A percentile compares a stretch with the other conserved stretches of the same genome.
These are phyloP conservation scores for Euspilapteryx auroguttella DNA, from an alignment of 2,888 invertebrate species.

Conservation along the genomic window DNA sequence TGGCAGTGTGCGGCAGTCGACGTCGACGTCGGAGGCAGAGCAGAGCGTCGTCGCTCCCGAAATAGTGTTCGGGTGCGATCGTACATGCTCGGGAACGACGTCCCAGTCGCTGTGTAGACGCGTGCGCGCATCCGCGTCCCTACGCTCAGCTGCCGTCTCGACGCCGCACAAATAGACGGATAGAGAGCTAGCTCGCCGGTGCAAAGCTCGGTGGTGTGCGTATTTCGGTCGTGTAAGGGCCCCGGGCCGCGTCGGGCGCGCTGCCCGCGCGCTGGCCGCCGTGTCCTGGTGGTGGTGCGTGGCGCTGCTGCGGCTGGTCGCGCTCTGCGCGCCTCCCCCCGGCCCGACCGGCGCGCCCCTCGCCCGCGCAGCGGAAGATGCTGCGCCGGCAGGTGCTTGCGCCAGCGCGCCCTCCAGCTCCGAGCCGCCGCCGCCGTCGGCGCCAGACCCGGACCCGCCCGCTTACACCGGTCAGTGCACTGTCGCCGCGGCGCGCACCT, in stretches of 20 bases:
- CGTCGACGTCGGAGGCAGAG: constrained; percentile 19
- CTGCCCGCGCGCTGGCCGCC: constrained; percentile 58
- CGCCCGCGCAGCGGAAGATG: constrained; percentile 48
- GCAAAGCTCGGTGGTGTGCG: constrained; percentile 39
- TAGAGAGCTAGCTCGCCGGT: constrained; percentile 12
- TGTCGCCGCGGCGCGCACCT: background rate
- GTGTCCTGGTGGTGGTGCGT: constrained; percentile 59
- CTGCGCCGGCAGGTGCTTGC: constrained; percentile 41
- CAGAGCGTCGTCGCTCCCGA: constrained; percentile 55
- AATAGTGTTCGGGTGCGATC: constrained; percentile 60
- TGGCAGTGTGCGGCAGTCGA: constrained; percentile 52
- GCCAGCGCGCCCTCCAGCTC: constrained; percentile 42
- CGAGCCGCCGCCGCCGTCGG: constrained; percentile 23
- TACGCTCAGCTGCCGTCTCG: constrained; percentile 32
- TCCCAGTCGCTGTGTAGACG: constrained; percentile 57
- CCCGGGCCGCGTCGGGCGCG: constrained; percentile 51
- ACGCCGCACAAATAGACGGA: constrained; percentile 34
- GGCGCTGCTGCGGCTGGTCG: constrained; percentile 59
- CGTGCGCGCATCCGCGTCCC: constrained; percentile 57
- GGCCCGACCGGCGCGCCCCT: constrained; percentile 40
- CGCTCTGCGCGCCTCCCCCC: constrained; percentile 52
- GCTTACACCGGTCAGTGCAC: constrained; percentile 34
- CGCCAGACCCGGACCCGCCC: constrained; percentile 7
- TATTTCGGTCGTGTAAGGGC: constrained; percentile 52
- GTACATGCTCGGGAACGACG: constrained; percentile 46